These are phyloP conservation scores for Plebejus argus DNA, from an alignment of 2,888 invertebrate genomes.

Conservation along the genomic window DNA sequence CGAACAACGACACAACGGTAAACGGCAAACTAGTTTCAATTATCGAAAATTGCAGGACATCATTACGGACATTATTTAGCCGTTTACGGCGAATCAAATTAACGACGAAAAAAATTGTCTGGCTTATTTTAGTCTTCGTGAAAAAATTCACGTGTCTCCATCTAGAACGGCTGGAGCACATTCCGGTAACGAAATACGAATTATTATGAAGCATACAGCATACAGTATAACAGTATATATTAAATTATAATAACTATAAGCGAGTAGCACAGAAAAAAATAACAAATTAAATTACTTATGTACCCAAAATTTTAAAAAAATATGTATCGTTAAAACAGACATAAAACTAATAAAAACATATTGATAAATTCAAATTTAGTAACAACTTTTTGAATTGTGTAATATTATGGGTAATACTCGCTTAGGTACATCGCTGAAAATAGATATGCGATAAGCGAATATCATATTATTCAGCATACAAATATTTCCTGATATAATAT, in stretches of 20 bases:
- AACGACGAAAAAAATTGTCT: neutral
- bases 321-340: neutral
- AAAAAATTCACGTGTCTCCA: neutral
- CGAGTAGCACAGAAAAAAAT: neutral
- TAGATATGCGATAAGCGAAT: too few relatives aligned
- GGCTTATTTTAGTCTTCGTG: neutral
- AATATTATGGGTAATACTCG: neutral
- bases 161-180: neutral
- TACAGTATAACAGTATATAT: too few relatives aligned
- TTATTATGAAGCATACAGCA: neutral
- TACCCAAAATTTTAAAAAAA: neutral
- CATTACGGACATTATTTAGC: conserved; percentile 33
- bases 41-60: conserved; percentile 40
- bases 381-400: neutral
- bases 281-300: neutral
- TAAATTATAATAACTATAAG: neutral
- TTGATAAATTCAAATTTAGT: neutral
- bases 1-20: conserved; percentile 60
- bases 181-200: neutral
- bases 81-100: conserved; percentile 1
- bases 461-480: too few relatives aligned
- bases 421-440: too few relatives aligned
- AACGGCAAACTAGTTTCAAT: conserved; percentile 42
- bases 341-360: neutral
- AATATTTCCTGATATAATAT: too few relatives aligned